Base-by-base conservation (phyloP, 35 echinoderm and acorn worm species). In the Anneissia japonica region DNA sequence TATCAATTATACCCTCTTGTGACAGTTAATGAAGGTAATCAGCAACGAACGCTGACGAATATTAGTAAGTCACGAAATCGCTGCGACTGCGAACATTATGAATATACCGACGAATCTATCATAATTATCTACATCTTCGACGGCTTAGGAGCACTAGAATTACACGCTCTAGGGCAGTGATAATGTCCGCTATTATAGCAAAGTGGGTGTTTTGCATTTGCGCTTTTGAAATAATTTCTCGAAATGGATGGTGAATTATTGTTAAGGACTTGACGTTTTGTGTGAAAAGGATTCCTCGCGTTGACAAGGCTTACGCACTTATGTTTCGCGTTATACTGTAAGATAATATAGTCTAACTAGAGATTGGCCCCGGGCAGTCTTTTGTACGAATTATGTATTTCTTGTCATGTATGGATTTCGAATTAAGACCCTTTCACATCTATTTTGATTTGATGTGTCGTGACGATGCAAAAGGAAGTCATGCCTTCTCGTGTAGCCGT, bases 151-250 rank as follows among this genome's bases (percentile, higher is more conserved):
- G 26, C 51, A 64, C 51, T 64, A 16, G 51, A 9, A 64, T 64
- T 9, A 16, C 9, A 9, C 11, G 51, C 51, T 64, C 19, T 64
- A 64, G 51, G 51, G 51, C 51, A 64, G 51, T 64, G 51, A 64
- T 64, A 64, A 64, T 64, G 51, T 64, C 51, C 19, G 51, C 51
- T 64, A 64, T 64, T 64, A 64, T 64, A 19, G 21, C 51, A 64
- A 64, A 64, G 51, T 64, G 51, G 51, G 51, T 64, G 51, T 64
- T 64, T 64, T 64, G 51, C 51, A 64, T 64, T 64, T 64, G 51
- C 51, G 51, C 51, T 64, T 64, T 64, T 64, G 51, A 64, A 64
- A 64, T 64, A 64, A 64, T 64, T 64, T 64, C 51, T 64, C 51
- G 51, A 64, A 64, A 64, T 64, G 51, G 6, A 64, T 64, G 51